Conservation (phyloP, 2,888 invertebrate genomes). For the Xanthorhoe spadicearia region DNA sequence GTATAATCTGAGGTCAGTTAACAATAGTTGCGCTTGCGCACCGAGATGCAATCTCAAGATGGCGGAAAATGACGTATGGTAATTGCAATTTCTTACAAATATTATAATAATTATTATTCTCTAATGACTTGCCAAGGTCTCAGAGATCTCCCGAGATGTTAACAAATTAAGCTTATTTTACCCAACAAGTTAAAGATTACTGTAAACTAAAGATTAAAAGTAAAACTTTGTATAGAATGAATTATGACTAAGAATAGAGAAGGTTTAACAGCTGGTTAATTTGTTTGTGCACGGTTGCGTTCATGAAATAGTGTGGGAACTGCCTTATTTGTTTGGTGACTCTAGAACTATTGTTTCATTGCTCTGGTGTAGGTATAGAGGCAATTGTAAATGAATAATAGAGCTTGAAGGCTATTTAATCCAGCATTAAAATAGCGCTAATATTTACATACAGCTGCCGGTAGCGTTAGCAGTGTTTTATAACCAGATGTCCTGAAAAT, state of each 20-base stretch:
- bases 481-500: too few species aligned
- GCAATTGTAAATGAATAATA: conserved; percentile 24
- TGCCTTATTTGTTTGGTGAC: conserved; percentile 43
- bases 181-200: background rate
- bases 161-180: conserved; percentile 21
- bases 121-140: conserved; percentile 44
- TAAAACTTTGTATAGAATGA: background rate
- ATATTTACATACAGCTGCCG: too few species aligned
- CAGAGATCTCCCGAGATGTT: conserved; percentile 39
- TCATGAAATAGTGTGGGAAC: conserved; percentile 44
- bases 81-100: conserved; percentile 41
- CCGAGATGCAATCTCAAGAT: conserved; percentile 41
- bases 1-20: conserved; percentile 19
- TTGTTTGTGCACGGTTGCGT: background rate
- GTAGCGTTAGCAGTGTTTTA: too few species aligned
- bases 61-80: conserved; percentile 42
- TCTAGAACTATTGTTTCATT: conserved; percentile 37
- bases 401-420: conserved; percentile 24
- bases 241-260: background rate
- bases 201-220: background rate
- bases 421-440: background rate
- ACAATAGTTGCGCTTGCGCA: conserved; percentile 40
- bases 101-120: conserved; percentile 42
- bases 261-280: conserved; percentile 3
- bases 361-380: conserved; percentile 11